Evolutionary conservation across 2,797 vertebrate genomes (phyloP).

Genomic region (Syngnathus rostellatus): DNA sequence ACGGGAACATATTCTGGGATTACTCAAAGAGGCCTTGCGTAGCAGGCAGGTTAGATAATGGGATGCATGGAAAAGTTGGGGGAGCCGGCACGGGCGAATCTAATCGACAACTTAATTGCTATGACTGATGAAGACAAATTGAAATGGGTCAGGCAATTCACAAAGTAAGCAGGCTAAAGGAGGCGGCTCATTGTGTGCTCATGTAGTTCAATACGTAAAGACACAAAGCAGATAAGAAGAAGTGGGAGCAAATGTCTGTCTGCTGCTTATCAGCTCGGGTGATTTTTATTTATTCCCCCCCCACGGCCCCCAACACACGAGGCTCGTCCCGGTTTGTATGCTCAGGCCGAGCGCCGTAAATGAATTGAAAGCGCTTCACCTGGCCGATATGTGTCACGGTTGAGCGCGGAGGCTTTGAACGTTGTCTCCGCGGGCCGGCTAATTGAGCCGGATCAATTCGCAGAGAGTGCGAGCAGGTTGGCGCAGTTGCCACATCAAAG

Average conservation of each 20-base stretch:
- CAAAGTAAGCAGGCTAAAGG: conserved; percentile 19
- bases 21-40: neutral
- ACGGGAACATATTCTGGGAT: neutral
- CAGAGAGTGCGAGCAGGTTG: conserved; percentile 56
- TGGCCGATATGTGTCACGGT: conserved; percentile 47
- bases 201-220: conserved; percentile 6
- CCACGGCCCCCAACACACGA: conserved; percentile 28
- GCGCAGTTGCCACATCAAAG: conserved; percentile 70
- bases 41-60: conserved; percentile 5
- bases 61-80: conserved; percentile 13
- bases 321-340: conserved; percentile 44
- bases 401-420: conserved; percentile 53
- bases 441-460: conserved; percentile 68
- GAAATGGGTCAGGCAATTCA: conserved; percentile 54
- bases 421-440: conserved; percentile 44
- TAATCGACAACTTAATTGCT: conserved; percentile 57
- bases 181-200: conserved; percentile 2
- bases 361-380: conserved; percentile 61
- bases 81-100: conserved; percentile 44
- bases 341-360: conserved; percentile 41
- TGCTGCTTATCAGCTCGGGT: conserved; percentile 23
- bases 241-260: neutral
- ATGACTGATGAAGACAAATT: conserved; percentile 64
- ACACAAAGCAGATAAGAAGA: neutral
- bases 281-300: conserved; percentile 26